Percentiles rank a stretch among this genome's conserved stretches.
Evolutionary conservation across 2,113 vertebrate species (phyloP).

Genomic region (Hyaena hyaena): DNA sequence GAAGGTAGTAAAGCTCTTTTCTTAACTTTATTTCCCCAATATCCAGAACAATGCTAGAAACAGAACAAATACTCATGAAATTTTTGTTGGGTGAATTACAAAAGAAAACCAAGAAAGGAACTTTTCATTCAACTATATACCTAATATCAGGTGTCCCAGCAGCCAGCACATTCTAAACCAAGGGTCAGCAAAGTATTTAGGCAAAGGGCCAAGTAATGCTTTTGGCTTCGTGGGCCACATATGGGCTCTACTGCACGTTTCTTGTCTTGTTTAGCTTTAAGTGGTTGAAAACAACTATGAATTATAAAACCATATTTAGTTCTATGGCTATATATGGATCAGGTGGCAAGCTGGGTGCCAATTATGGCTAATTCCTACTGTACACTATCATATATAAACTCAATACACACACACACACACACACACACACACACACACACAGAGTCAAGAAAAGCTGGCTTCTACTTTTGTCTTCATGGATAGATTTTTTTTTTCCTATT

Average conservation of each 20-base stretch:
- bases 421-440: background rate
- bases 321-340: background rate
- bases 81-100: background rate
- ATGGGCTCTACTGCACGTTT: background rate
- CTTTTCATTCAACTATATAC: background rate
- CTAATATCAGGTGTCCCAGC: background rate
- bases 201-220: background rate
- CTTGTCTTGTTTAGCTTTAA: background rate
- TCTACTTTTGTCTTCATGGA: background rate
- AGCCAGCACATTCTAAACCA: background rate
- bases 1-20: background rate
- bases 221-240: background rate
- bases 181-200: background rate
- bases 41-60: background rate
- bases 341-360: background rate
- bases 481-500: background rate
- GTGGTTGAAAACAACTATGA: background rate
- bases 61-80: background rate
- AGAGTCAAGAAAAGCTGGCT: background rate
- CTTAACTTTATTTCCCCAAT: background rate
- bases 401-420: background rate
- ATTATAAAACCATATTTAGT: constrained; percentile 8
- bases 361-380: background rate
- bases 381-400: background rate
- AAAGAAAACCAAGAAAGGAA: constrained; percentile 4